Base-by-base conservation (phyloP, 1,140 invertebrate species). In the Papilio glaucus region DNA sequence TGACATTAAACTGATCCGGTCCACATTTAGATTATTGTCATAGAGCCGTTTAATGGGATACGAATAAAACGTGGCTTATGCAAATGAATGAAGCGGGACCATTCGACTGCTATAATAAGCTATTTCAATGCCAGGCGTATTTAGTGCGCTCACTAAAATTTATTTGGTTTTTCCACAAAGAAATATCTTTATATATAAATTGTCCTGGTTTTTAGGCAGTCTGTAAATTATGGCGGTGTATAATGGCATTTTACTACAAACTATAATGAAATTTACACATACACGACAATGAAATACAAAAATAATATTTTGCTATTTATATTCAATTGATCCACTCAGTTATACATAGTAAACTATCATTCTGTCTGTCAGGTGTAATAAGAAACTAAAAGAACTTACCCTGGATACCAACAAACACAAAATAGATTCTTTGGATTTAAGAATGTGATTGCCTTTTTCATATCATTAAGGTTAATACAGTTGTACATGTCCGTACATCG, bases 1-100 rank as follows among this genome's bases (percentile, higher is more conserved):
- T 60, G 12, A 76, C 76, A 81, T 69, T 80, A 81, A 86, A 83
- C 49, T 57, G 49, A 57, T 57, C 21, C 49, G 4, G 45, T 57
- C 49, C 12, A 57, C 49, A 74, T 61, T 65, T 76, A 41, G 29
- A 70, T 76, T 76, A 76, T 72, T 71, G 61, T 45, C 37, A 42
- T 41, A 42, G 37, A 57, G 49, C 49, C 49, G 13, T 57, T 57
- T 24, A 57, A 57, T 57, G 49, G 21, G 12, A 12, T 57, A 57
- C 49, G 49, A 57, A 57, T 57, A 57, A 57, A 57, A 57, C 21
- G 49, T 12, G 78, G 75, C 73, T 78, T 74, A 78, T 77, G 78
- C 67, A 57, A 57, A 57, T 49, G 45, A 49, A 21, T 57, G 24
- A 57, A 57, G 49, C 39, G 42, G 15, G n/a, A 7, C 42, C 42